Conservation (phyloP, 1,140 invertebrate genomes). For the Carcinoscorpius rotundicauda region DNA sequence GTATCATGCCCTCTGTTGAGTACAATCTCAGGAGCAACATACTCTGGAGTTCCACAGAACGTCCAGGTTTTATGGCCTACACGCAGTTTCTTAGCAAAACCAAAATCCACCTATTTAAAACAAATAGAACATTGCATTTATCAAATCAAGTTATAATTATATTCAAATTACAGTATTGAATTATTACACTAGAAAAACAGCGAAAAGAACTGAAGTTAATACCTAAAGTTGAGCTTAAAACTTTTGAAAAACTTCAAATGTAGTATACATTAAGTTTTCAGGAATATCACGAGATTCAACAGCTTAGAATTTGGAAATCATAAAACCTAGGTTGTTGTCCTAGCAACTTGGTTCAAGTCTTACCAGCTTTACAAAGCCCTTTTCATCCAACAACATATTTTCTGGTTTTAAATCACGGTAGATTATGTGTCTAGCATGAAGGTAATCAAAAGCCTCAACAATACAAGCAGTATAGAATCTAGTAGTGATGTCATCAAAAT, state of each 20-base stretch:
- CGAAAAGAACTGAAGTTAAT: too few relatives aligned
- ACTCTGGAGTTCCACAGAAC: constrained; percentile 91
- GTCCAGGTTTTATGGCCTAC: constrained; percentile 83
- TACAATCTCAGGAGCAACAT: constrained; percentile 86
- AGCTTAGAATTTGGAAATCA: too few relatives aligned
- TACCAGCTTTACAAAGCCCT: constrained; percentile 68
- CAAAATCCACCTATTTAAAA: constrained; percentile 72
- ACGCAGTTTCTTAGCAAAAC: constrained; percentile 84
- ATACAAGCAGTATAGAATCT: constrained; percentile 86
- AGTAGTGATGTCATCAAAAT: constrained; percentile 70
- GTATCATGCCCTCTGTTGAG: constrained; percentile 48
- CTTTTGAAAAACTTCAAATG: too few relatives aligned
- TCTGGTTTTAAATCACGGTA: constrained; percentile 93
- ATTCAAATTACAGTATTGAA: too few relatives aligned
- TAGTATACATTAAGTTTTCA: too few relatives aligned
- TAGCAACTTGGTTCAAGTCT: too few relatives aligned
- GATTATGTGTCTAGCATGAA: constrained; percentile 74
- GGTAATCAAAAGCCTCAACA: constrained; percentile 77
- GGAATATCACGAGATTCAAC: too few relatives aligned
- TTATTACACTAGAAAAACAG: too few relatives aligned
- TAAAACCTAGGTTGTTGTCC: too few relatives aligned
- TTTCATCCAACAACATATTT: constrained; percentile 73
- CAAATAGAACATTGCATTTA: too few relatives aligned
- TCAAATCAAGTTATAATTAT: too few relatives aligned
- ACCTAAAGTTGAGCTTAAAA: too few relatives aligned